Percentiles rank a stretch among this genome's conserved stretches.
These are phyloP conservation scores for Acanthis flammea DNA, from an alignment of 2,797 vertebrate species.

Conservation along the genomic window DNA sequence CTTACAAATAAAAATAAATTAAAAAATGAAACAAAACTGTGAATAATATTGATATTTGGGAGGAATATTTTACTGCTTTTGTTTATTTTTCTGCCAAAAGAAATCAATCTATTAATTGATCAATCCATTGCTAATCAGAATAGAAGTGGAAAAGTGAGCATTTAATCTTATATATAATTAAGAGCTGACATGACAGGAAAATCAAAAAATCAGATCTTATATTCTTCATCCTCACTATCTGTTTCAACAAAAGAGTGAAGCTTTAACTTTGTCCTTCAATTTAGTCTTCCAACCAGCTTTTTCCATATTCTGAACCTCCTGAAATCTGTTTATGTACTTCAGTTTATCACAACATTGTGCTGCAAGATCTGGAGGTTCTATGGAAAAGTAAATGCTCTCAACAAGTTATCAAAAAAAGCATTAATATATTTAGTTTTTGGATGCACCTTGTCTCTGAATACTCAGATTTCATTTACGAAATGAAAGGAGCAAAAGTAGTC, in stretches of 20 bases:
- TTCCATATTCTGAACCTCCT: background rate
- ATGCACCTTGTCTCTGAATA: background rate
- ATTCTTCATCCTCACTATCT: background rate
- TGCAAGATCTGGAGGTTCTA: background rate
- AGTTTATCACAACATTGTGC: background rate
- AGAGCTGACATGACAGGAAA: background rate
- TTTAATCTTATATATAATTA: background rate
- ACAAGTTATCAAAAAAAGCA: background rate
- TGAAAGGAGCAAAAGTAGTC: background rate
- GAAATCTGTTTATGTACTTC: background rate
- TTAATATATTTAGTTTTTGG: background rate
- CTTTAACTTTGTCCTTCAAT: background rate
- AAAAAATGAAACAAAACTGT: background rate
- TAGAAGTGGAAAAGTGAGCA: background rate
- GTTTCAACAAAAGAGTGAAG: background rate
- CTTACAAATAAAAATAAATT: background rate
- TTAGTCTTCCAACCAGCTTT: background rate
- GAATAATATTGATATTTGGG: background rate
- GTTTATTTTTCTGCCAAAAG: background rate
- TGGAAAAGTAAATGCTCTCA: background rate
- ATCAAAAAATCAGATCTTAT: background rate
- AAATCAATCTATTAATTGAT: background rate
- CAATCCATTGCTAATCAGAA: background rate
- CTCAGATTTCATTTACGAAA: background rate
- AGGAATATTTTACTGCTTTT: rapidly evolving